phyloP scores from a whole-genome alignment of 1,140 invertebrate genomes.

The Bemisia tabaci region DNA sequence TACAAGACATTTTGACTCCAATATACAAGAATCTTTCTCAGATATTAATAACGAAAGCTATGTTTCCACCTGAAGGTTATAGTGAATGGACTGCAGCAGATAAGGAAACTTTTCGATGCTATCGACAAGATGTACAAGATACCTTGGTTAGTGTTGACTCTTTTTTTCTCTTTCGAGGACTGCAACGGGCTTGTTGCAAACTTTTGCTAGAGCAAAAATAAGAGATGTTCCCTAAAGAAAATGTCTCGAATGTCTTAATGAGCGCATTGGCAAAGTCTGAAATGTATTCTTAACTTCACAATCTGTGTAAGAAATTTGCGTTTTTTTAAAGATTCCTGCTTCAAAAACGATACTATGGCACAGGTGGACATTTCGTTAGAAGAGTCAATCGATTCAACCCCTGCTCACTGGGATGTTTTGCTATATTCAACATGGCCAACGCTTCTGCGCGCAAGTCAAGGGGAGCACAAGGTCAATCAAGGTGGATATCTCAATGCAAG shows the following conservation, averaged over 20 bases:
- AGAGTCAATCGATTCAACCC: no score
- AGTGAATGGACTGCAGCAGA: constrained; percentile 52
- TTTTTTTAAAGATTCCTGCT: no score
- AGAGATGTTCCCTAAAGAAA: no score
- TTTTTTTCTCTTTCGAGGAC: neutral
- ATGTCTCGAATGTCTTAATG: neutral
- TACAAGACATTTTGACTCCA: constrained; percentile 26
- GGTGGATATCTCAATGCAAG: no score
- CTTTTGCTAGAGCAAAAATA: neutral
- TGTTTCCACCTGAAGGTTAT: constrained; percentile 30
- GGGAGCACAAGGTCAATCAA: no score
- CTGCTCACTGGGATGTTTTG: no score
- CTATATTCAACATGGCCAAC: no score
- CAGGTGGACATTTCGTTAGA: no score
- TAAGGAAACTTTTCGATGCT: constrained; percentile 71
- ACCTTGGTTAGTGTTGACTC: constrained; percentile 45
- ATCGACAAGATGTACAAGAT: constrained; percentile 79
- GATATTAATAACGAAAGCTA: constrained; percentile 46
- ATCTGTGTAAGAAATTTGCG: no score
- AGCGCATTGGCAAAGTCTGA: neutral
- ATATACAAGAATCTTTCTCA: constrained; percentile 48
- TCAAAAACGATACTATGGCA: no score
- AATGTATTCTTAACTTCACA: no score
- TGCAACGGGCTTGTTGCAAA: neutral
- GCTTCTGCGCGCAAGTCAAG: no score